Percentiles rank a stretch among this genome's conserved stretches.
phyloP scores from a whole-genome alignment of 2,888 invertebrate species.

The Amorpha juglandis region DNA sequence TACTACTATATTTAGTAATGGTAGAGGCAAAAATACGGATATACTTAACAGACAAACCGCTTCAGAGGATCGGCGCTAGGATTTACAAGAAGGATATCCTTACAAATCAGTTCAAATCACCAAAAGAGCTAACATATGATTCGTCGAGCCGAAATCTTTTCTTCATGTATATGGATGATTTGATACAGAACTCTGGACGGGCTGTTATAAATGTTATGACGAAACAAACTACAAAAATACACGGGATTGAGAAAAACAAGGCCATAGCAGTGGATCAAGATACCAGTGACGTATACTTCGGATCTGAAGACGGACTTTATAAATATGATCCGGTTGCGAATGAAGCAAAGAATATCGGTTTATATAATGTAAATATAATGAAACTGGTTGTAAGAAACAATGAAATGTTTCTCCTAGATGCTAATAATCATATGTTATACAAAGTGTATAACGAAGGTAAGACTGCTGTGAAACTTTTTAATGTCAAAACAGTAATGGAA shows the following conservation, averaged over 20 bases:
- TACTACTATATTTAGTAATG: conserved; percentile 43
- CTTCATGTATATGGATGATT: conserved; percentile 77
- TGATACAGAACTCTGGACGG: conserved; percentile 67
- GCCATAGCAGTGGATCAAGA: conserved; percentile 70
- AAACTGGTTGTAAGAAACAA: conserved; percentile 71
- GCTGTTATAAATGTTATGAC: conserved; percentile 67
- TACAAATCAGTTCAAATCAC: conserved; percentile 58
- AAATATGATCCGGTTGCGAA: conserved; percentile 65
- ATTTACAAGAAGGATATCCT: conserved; percentile 68
- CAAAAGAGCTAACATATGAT: conserved; percentile 72
- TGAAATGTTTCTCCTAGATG: conserved; percentile 70
- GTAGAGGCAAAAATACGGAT: conserved; percentile 58
- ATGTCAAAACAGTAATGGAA: conserved; percentile 65
- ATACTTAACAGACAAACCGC: conserved; percentile 60
- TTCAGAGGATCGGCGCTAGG: conserved; percentile 64
- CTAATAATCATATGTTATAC: conserved; percentile 71
- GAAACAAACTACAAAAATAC: conserved; percentile 60
- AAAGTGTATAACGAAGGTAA: conserved; percentile 61
- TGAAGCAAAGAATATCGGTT: conserved; percentile 60
- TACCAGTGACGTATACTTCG: conserved; percentile 72
- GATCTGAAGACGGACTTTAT: conserved; percentile 72
- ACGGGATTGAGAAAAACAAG: conserved; percentile 68
- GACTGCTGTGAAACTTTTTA: conserved; percentile 52
- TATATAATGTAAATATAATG: conserved; percentile 72
- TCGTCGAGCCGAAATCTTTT: conserved; percentile 70